Base-by-base conservation (phyloP, 1,140 invertebrate genomes). In the Ylistrum balloti region DNA sequence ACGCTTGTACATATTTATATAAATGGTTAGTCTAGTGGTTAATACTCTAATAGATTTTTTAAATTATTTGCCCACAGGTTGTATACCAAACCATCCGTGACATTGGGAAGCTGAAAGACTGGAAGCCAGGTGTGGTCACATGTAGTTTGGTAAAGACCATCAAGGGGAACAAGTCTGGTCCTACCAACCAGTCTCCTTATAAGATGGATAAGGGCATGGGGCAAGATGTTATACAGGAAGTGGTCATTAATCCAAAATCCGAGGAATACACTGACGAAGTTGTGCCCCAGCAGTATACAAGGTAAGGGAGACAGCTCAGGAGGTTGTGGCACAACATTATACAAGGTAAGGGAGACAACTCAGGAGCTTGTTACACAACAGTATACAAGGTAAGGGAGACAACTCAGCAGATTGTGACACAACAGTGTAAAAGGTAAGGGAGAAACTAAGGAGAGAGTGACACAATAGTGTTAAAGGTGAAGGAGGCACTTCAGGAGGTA, bases 81-180 rank as follows among this genome's bases (percentile, higher is more conserved):
- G 85, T 90, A 32, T 41, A 38, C 45, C 88, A 92, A 32, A 74
- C 86, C 3, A 28, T 92, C 13, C 86, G 86, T 20, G 91, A 92
- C 89, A 88, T 89, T 33, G 87, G 33, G 33, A 90, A 86, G 20
- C 86, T 88, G 28, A 35, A 41, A 3, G 91, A 92, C 33, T 92
- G 91, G 91, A 90, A 88, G 13, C 89, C 91, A 38, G 91, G 91
- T 10, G 88, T 89, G 5, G 91, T 88, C n/a, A 56, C 89, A 32
- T 33, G 33, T 22, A 86, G 89, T 74, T 74, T 74, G 56, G 56
- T 74, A 0, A 74, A 74, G n/a, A 28, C 56, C 56, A 48, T 17
- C 45, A 74, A 74, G 56, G 22, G 22, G 5, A 28, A n/a, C 17
- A 74, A 74, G 17, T 74, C 56, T 74, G 56, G 56, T 74, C 56